A percentile compares a stretch with the other conserved stretches of the same genome.
Conservation (phyloP, 2,113 vertebrate genomes). For the Tor tambroides region DNA sequence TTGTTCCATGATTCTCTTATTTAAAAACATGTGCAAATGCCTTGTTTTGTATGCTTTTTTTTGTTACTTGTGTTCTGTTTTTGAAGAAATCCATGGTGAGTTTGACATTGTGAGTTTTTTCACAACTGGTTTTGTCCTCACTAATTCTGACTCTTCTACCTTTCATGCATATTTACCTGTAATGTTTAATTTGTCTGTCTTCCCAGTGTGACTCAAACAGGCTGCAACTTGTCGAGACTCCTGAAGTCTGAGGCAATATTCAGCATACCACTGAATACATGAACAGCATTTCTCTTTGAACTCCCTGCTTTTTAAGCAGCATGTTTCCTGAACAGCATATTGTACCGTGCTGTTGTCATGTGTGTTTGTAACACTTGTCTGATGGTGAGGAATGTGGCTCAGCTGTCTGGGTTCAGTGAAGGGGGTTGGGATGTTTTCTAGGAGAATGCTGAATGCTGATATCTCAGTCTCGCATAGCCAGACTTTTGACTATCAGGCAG, state of each 20-base stretch:
- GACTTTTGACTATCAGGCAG: not conserved
- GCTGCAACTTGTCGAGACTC: not conserved
- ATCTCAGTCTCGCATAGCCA: not conserved
- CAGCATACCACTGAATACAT: not conserved
- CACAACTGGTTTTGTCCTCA: not conserved
- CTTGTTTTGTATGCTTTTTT: not conserved
- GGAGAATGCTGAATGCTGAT: not conserved
- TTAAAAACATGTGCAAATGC: not conserved
- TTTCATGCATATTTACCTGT: not conserved
- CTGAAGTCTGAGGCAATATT: not conserved
- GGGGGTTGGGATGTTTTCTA: constrained; percentile 17
- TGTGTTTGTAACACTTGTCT: constrained; percentile 19
- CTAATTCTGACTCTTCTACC: not conserved
- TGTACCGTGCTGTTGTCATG: not conserved
- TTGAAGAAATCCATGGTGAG: too few relatives aligned
- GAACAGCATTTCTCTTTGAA: not conserved
- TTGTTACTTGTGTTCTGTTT: not conserved
- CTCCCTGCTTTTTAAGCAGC: not conserved
- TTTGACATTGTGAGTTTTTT: too few relatives aligned
- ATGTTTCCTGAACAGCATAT: not conserved
- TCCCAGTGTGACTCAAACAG: not conserved
- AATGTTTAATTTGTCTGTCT: not conserved
- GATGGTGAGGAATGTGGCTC: constrained; percentile 12
- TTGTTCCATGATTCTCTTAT: not conserved
- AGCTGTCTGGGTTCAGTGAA: not conserved